Evolutionary conservation across 2,113 vertebrate genomes (phyloP), one percentile per base, ranked within the genome.

Genomic region (Vidua chalybeata): DNA sequence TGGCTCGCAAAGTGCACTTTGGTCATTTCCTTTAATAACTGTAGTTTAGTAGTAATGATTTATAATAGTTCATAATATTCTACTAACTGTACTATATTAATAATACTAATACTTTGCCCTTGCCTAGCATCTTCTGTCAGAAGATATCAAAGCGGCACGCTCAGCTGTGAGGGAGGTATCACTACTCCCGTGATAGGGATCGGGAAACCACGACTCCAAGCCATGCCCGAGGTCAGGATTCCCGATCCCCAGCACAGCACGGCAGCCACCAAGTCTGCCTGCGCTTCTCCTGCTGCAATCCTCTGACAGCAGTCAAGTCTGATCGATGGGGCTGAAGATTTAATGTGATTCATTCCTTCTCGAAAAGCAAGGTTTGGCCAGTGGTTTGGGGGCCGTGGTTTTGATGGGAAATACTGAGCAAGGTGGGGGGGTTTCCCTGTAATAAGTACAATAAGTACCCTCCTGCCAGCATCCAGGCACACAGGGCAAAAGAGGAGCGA

Each of bases 41-140:
- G 95, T 54, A 97, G 96, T 94, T 97, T 96, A 94, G 93, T 56
- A 1, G 96, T 87, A 96, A 96, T 96, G 92, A 96, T 95, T 96
- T 96, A 96, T 97, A 96, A 92, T 96, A 93, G 93, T 97, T 96
- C 96, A 95, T 96, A 96, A 97, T 96, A 97, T 95, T 96, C 96
- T 96, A 97, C 96, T 96, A 96, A 96, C 96, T 92, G 80, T 92
- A 96, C 96, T 96, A 62, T 96, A 97, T 97, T 96, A 97, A 96
- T 97, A 97, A 92, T 94, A 73, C 90, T 95, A 92, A 94, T 95
- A 96, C 96, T 97, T 96, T 97, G 95, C 94, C 96, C 96, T 91
- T 93, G 93, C 84, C 69, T 81, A 10, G 85, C 7, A 73, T 72
- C 92, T 96, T 79, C 92, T 94, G 90, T 94, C 96, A 96, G 77